These are phyloP conservation scores for Aphodius granarius DNA, from an alignment of 2,888 invertebrate genomes.

Conservation along the genomic window DNA sequence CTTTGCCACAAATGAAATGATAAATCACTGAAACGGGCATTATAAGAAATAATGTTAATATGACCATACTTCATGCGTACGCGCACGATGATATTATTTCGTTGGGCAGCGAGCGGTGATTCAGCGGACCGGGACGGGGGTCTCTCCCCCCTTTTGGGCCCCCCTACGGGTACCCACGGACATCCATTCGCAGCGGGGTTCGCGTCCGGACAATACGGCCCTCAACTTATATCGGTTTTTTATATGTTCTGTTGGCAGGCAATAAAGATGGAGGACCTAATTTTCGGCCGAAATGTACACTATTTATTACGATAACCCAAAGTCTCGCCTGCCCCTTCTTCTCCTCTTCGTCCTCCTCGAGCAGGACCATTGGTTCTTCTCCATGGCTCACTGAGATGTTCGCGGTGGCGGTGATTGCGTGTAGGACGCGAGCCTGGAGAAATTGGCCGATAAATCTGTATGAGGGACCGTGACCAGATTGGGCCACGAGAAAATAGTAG, in stretches of 20 bases:
- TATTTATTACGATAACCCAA: conserved; percentile 43
- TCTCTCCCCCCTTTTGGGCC: conserved; percentile 36
- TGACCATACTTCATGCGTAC: conserved; percentile 23
- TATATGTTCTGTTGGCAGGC: conserved; percentile 51
- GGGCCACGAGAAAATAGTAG: conserved; percentile 6
- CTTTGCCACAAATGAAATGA: conserved; percentile 23
- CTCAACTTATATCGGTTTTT: conserved; percentile 50
- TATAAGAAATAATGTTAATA: conserved; percentile 27
- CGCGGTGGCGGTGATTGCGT: conserved; percentile 21
- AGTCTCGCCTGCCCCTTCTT: neutral
- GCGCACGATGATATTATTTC: conserved; percentile 23
- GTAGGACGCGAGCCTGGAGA: conserved; percentile 20
- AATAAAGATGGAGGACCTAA: conserved; percentile 53
- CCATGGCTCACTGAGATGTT: neutral
- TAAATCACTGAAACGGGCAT: conserved; percentile 26
- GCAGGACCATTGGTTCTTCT: conserved; percentile 5
- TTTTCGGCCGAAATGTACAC: conserved; percentile 51
- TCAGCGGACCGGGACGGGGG: conserved; percentile 33
- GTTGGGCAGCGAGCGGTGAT: conserved; percentile 34
- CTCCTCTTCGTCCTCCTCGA: neutral
- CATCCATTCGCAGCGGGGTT: conserved; percentile 48
- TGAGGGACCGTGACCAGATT: neutral
- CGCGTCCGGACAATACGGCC: conserved; percentile 51
- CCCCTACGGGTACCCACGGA: conserved; percentile 36
- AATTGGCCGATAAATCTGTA: conserved; percentile 26